Evolutionary conservation across 2,797 vertebrate species (phyloP), one percentile per base, ranked within the genome.

Genomic region (Takifugu rubripes): DNA sequence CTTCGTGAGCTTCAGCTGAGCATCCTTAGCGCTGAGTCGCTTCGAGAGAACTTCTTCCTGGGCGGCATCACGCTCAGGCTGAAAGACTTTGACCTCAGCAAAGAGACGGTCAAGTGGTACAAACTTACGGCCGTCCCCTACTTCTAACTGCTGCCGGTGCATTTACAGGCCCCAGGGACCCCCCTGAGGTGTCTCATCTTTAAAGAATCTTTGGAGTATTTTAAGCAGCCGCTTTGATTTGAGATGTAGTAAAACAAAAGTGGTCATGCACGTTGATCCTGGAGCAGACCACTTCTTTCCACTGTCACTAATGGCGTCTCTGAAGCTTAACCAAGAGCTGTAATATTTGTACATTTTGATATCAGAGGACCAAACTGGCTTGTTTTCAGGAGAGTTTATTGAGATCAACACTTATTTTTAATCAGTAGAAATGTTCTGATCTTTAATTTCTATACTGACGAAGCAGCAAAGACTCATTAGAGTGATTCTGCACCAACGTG

Each of bases 101-200:
- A 93, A 85, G 97, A 99, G 90, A 99, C 97, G 0, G 91, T 98
- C 66, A 95, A 92, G 77, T 99, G 97, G 97, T 97, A 98, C 88
- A 94, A 92, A 51, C 93, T 99, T 43, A 92, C 93, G 14, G 94
- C 92, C 52, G 93, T 92, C 31, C 93, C 95, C 8, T 94, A 91
- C 69, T 92, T 94, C 75, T 96, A 91, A 68, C 25, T 42, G 44
- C 60, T 15, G 52, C 63, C 52, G 21, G 21, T 21, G 21, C 21
- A 21, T 21, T 21, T 21, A 21, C 21, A 21, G 21, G 21, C 21
- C 21, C 21, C 21, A 21, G 21, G 21, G 21, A 21, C 21, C 61
- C 48, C 25, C 6, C 31, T 3, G 24, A 49, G 25, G 11, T 0
- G 9, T 44, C 5, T 24, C 51, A 53, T 33, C 31, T 33, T 2